Percentiles rank a stretch among this genome's conserved stretches.
phyloP scores from a whole-genome alignment of 1,140 invertebrate genomes.

The Stegodyphus mimosarum region DNA sequence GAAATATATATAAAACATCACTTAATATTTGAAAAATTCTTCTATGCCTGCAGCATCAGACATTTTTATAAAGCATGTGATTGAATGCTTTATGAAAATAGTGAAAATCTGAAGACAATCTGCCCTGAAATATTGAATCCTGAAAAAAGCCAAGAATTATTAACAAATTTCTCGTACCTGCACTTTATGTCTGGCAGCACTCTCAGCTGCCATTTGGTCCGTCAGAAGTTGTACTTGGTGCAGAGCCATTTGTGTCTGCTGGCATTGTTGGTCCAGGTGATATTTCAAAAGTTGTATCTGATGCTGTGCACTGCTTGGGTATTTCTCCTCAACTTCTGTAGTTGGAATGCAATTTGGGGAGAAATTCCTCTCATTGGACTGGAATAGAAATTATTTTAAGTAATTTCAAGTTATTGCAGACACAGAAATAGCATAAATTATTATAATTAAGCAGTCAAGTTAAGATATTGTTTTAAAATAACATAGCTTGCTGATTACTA shows the following conservation, averaged over 20 bases:
- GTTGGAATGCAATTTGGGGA: constrained; percentile 39
- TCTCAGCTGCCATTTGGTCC: constrained; percentile 48
- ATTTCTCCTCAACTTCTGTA: neutral
- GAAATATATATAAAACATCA: too few relatives aligned
- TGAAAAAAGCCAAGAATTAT: neutral
- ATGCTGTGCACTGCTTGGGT: constrained; percentile 38
- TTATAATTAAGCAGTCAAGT: too few relatives aligned
- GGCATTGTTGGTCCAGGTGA: constrained; percentile 53
- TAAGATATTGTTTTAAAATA: too few relatives aligned
- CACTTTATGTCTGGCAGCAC: constrained; percentile 35
- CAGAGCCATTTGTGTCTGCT: constrained; percentile 47
- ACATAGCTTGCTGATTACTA: too few relatives aligned
- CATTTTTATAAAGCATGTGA: too few relatives aligned
- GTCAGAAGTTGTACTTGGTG: constrained; percentile 43
- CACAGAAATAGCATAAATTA: too few relatives aligned
- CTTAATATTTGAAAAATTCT: too few relatives aligned
- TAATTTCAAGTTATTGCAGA: too few relatives aligned
- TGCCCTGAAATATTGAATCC: too few relatives aligned
- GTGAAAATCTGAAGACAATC: too few relatives aligned
- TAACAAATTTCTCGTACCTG: constrained; percentile 17
- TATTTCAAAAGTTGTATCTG: constrained; percentile 50
- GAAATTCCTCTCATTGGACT: neutral
- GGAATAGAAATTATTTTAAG: neutral
- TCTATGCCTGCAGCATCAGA: too few relatives aligned
- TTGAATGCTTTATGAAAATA: too few relatives aligned